Percentiles rank a stretch among this genome's conserved stretches.
Evolutionary conservation across 2,888 invertebrate species (phyloP).

Genomic region (Lasioglossum zephyrum): DNA sequence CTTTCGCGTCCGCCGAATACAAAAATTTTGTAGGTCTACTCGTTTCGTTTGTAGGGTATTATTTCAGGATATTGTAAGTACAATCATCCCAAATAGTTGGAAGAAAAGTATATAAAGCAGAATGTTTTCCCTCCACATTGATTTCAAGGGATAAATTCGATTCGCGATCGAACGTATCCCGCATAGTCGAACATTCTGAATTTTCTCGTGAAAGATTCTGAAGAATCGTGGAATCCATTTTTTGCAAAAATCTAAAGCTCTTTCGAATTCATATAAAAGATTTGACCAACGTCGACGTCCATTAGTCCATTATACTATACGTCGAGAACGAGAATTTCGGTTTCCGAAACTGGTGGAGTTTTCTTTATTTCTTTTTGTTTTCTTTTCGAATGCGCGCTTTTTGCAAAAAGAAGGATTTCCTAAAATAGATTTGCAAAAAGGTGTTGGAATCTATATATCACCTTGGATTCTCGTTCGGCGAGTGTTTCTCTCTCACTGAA

Average conservation of each 20-base stretch:
- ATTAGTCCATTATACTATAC: background rate
- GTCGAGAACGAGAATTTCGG: background rate
- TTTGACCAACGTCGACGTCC: background rate
- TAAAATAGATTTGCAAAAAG: slow-evolving; percentile 32
- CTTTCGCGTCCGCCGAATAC: background rate
- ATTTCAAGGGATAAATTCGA: background rate
- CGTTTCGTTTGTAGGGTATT: background rate
- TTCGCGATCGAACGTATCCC: background rate
- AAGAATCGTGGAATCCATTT: background rate
- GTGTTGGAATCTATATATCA: slow-evolving; percentile 24
- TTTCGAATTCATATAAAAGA: slow-evolving; percentile 13
- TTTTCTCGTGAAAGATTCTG: background rate
- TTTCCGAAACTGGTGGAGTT: background rate
- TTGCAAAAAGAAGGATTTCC: slow-evolving; percentile 18
- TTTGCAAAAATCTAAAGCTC: slow-evolving; percentile 24
- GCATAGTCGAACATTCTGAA: background rate
- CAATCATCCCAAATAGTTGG: slow-evolving; percentile 14
- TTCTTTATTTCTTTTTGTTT: background rate
- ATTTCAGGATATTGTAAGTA: slow-evolving; percentile 1
- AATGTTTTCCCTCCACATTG: background rate
- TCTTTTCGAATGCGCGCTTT: background rate
- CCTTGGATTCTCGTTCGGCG: slow-evolving; percentile 59
- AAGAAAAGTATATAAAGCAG: slow-evolving; percentile 14
- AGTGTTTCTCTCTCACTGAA: slow-evolving; percentile 45
- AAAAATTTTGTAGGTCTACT: slow-evolving; percentile 14